Evolutionary conservation across 2,888 invertebrate species (phyloP).

Genomic region (Hermaeophaga mercurialis): DNA sequence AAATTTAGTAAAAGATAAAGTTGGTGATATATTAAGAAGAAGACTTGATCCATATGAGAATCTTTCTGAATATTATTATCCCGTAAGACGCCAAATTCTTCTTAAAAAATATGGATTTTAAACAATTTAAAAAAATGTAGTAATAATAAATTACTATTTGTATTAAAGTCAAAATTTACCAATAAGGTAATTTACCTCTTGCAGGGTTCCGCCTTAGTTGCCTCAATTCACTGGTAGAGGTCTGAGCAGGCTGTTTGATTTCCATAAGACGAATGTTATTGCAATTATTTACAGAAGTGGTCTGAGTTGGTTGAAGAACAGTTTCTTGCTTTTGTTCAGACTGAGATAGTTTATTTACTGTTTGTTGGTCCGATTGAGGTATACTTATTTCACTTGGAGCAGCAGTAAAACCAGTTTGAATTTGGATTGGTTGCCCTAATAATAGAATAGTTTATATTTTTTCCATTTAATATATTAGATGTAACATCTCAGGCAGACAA

Average conservation of each 20-base stretch:
- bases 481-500: too few relatives aligned
- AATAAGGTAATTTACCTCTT: conserved; percentile 38
- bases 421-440: conserved; percentile 1
- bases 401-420: background rate
- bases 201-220: conserved; percentile 45
- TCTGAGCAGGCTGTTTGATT: conserved; percentile 34
- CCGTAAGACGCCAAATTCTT: too few relatives aligned
- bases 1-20: too few relatives aligned
- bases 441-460: background rate
- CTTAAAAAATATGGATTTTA: too few relatives aligned
- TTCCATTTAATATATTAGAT: too few relatives aligned
- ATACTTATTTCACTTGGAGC: background rate
- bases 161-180: too few relatives aligned
- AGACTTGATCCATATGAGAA: too few relatives aligned
- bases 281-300: conserved; percentile 36
- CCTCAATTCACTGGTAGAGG: conserved; percentile 49
- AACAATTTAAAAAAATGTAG: too few relatives aligned
- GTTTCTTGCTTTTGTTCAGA: conserved; percentile 34
- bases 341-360: conserved; percentile 17
- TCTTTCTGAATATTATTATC: too few relatives aligned
- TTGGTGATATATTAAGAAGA: too few relatives aligned
- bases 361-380: conserved; percentile 6
- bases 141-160: too few relatives aligned
- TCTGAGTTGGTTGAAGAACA: background rate
- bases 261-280: conserved; percentile 44